Percentiles rank a stretch among this genome's conserved stretches.
phyloP scores from a whole-genome alignment of 2,888 invertebrate species.

The Caenorhabditis virilis region DNA sequence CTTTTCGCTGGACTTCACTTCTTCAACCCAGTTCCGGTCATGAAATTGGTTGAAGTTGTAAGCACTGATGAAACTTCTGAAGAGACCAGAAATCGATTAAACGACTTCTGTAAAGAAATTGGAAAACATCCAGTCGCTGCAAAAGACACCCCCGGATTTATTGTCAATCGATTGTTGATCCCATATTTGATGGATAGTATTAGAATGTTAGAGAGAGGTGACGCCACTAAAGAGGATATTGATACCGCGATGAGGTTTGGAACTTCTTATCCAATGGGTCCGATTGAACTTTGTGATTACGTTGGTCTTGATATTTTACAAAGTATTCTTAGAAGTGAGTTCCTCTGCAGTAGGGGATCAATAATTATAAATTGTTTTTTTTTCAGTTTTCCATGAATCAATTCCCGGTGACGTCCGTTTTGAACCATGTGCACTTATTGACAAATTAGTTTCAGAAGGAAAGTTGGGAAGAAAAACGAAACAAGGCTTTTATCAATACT shows the following conservation, averaged over 20 bases:
- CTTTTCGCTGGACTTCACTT: conserved; percentile 86
- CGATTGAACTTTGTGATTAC: conserved; percentile 82
- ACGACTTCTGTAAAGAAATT: conserved; percentile 81
- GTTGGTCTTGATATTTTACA: conserved; percentile 82
- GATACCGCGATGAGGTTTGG: conserved; percentile 73
- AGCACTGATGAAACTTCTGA: conserved; percentile 80
- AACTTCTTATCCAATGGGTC: conserved; percentile 81
- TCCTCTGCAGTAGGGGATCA: background rate
- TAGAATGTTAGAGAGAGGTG: conserved; percentile 73
- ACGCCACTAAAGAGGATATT: conserved; percentile 78
- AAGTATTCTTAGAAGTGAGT: conserved; percentile 77
- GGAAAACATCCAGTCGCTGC: conserved; percentile 85
- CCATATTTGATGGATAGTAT: conserved; percentile 80
- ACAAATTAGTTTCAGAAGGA: conserved; percentile 79
- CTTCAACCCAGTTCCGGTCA: conserved; percentile 88
- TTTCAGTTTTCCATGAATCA: conserved; percentile 55
- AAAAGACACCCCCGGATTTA: conserved; percentile 90
- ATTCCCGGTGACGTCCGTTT: conserved; percentile 50
- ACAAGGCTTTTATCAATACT: conserved; percentile 78
- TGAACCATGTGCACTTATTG: conserved; percentile 71
- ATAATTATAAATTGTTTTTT: background rate
- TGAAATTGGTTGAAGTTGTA: conserved; percentile 85
- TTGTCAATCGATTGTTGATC: conserved; percentile 84
- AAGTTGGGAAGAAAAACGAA: conserved; percentile 82
- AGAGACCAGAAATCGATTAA: conserved; percentile 77